Evolutionary conservation across 2,797 vertebrate genomes (phyloP).

Genomic region (Lutjanus argentimaculatus): DNA sequence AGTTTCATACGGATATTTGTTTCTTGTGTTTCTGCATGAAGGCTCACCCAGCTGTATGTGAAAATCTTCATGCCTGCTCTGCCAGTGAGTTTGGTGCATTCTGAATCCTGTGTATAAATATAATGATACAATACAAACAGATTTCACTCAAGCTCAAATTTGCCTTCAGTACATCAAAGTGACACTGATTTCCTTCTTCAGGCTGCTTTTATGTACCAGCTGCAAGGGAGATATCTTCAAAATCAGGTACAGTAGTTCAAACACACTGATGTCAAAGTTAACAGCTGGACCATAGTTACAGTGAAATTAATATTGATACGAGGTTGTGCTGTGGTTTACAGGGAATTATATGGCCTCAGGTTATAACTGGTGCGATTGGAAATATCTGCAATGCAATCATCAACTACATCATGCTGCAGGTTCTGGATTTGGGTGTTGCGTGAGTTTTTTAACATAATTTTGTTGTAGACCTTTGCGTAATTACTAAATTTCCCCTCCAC

Average conservation of each 20-base stretch:
- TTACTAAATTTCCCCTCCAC: background rate
- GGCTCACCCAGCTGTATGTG: conserved; percentile 94
- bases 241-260: conserved; percentile 78
- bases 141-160: background rate
- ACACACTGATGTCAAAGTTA: background rate
- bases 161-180: background rate
- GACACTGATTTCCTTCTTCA: conserved; percentile 42
- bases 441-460: conserved; percentile 83
- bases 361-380: conserved; percentile 87
- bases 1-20: background rate
- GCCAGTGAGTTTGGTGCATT: conserved; percentile 89
- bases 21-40: conserved; percentile 61
- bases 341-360: conserved; percentile 88
- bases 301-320: background rate
- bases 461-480: background rate
- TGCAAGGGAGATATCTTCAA: conserved; percentile 83
- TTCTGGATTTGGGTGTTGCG: conserved; percentile 90
- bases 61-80: conserved; percentile 94
- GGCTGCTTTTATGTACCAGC: conserved; percentile 87
- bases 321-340: conserved; percentile 70
- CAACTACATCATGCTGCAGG: conserved; percentile 90
- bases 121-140: background rate
- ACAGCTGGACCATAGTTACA: background rate
- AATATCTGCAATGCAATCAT: conserved; percentile 91
- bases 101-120: background rate